Evolutionary conservation across 2,797 vertebrate species (phyloP).

Genomic region (Mormyrus hasselquistii): DNA sequence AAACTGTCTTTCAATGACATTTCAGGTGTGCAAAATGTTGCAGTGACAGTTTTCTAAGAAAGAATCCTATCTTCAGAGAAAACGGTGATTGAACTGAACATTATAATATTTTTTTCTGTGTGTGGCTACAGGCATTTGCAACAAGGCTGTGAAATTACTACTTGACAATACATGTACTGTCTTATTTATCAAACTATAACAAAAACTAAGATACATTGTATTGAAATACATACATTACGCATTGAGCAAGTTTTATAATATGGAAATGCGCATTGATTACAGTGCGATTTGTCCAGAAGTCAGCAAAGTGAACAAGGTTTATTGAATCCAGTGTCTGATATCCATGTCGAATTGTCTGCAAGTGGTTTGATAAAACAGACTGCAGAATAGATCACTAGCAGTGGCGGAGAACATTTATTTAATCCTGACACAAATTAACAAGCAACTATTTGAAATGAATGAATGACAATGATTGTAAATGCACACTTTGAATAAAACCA

Average conservation of each 20-base stretch:
- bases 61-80: background rate
- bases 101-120: background rate
- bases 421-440: background rate
- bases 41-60: background rate
- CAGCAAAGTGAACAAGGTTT: background rate
- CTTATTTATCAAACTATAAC: background rate
- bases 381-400: background rate
- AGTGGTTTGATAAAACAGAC: background rate
- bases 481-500: constrained; percentile 15
- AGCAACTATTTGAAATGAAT: background rate
- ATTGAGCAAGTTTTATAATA: background rate
- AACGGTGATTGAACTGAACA: background rate
- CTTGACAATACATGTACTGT: background rate
- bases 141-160: background rate
- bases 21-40: background rate
- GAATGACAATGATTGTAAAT: background rate
- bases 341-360: background rate
- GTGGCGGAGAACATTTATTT: background rate
- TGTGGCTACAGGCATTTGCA: background rate
- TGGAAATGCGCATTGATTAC: background rate
- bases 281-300: background rate
- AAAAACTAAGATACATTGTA: background rate
- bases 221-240: background rate
- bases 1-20: background rate
- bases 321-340: background rate